These are phyloP conservation scores for Acleris cristana DNA, from an alignment of 2,888 invertebrate genomes.

Conservation along the genomic window DNA sequence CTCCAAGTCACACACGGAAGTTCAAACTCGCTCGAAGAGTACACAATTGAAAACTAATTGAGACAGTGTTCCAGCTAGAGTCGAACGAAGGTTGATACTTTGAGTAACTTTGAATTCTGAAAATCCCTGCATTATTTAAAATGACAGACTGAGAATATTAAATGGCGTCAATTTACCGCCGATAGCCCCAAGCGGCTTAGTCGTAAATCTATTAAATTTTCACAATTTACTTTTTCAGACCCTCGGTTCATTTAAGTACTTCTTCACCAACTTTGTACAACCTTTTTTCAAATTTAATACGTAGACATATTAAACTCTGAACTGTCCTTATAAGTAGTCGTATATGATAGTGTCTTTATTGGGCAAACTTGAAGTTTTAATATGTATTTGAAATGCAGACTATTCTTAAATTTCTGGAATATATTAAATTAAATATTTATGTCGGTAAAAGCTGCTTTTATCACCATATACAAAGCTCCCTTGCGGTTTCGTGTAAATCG, in stretches of 20 bases:
- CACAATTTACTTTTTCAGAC: constrained; percentile 51
- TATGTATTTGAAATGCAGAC: too few relatives aligned
- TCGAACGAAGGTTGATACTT: constrained; percentile 3
- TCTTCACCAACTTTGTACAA: not conserved
- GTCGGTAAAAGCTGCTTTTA: too few relatives aligned
- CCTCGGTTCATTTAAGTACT: constrained; percentile 54
- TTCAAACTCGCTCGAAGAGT: constrained; percentile 42
- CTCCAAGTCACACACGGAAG: constrained; percentile 50
- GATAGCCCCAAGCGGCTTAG: constrained; percentile 40
- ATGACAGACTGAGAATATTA: constrained; percentile 22
- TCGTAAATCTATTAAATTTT: constrained; percentile 52
- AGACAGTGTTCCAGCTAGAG: not conserved
- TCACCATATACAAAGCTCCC: too few relatives aligned
- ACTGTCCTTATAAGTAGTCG: constrained; percentile 6
- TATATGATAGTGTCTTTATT: too few relatives aligned
- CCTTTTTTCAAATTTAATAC: constrained; percentile 9
- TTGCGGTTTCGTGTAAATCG: too few relatives aligned
- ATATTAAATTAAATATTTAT: too few relatives aligned
- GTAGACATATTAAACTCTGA: not conserved
- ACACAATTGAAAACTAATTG: constrained; percentile 24
- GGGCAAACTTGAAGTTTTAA: too few relatives aligned
- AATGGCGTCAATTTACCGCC: constrained; percentile 21
- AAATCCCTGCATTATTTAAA: constrained; percentile 6
- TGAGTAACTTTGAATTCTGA: constrained; percentile 6
- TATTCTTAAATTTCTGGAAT: too few relatives aligned